Base-by-base conservation (phyloP, 2,888 invertebrate species). In the Dermolepida albohirtum region DNA sequence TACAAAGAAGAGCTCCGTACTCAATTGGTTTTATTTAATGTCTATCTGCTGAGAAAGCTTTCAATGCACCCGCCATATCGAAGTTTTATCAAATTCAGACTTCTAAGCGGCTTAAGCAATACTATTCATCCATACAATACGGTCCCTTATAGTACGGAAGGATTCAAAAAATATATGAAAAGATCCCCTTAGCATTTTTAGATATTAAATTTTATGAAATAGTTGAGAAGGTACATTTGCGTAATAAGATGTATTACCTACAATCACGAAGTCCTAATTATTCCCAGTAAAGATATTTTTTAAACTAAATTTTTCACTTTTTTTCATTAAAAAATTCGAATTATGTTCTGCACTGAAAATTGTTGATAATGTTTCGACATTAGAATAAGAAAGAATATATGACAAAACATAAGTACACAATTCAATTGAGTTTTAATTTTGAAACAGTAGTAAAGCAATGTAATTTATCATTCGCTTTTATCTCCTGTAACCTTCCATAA, bases 101-200 rank as follows among this genome's bases (percentile, higher is more conserved):
- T 16, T 41, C n/a, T 55, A 55, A 55, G 55, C 43, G 22, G 55
- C 55, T 55, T 55, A 55, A 43, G 41, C 55, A 22, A 55, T 41
- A 16, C 41, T 16, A 11, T 40, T 55, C 54, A 11, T 6, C 6
- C 22, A n/a, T 17, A 55, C 55, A 55, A 41, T 55, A 22, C 41
- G n/a, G 41, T 16, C 11, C 22, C 43, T 22, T 43, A 55, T 22
- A 22, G 55, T n/a, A 55, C 41, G 41, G 41, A 55, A 55, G 55
- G 55, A 41, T 55, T 55, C 41, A 17, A 22, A n/a, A 55, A 55
- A 55, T 41, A 41, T 27, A 47, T 8, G 55, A 55, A 55, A 55
- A 55, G 55, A n/a, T 55, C 41, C 41, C 41, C 43, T 55, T 55
- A 41, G 22, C 22, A 22, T 55, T 55, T 52, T 43, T 55, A 41